Evolutionary conservation across 2,113 vertebrate species (phyloP), one percentile per base, ranked within the genome.

Genomic region (Promerops cafer): DNA sequence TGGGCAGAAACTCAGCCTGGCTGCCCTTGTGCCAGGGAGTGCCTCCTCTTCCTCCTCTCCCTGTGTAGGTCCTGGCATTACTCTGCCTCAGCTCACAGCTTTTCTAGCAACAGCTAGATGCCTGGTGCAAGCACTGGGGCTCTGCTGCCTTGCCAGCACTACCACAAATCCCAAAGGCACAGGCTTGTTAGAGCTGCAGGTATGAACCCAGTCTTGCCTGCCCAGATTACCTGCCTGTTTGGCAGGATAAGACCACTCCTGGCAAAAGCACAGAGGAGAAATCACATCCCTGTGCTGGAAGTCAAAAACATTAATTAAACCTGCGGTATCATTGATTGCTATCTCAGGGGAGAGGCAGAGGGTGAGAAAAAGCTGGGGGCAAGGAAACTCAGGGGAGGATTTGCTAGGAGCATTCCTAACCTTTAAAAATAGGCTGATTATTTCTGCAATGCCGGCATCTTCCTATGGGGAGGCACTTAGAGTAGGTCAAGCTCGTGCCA

Each of bases 251-350:
- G 63, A 74, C 7, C 6, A 72, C 54, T 93, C 50, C 90, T 97
- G 95, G 94, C 94, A 89, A 56, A 83, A 75, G 40, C 91, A 91
- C 83, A 94, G 95, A 93, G 47, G 24, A 91, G 83, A 92, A 95
- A 92, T 92, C 89, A 52, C 69, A 78, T 81, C 91, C 49, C 47
- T 89, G 60, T 74, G 86, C 86, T 94, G 79, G 50, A 86, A 97
- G 92, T 96, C 54, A 93, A 92, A 95, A 95, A 88, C 89, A 89
- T 63, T 96, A 94, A 95, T 95, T 96, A 94, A 97, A 97, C 82
- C 93, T 86, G 31, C 6, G 19, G 90, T 95, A 83, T 90, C 89
- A 19, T 22, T 92, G 96, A 92, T 97, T 77, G 45, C 28, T 96
- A 92, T 96, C 95, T 95, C 68, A 61, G 35, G 79, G 83, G 89